Evolutionary conservation across 2,797 vertebrate genomes (phyloP), one percentile per base, ranked within the genome.

Genomic region (Coendou prehensilis): DNA sequence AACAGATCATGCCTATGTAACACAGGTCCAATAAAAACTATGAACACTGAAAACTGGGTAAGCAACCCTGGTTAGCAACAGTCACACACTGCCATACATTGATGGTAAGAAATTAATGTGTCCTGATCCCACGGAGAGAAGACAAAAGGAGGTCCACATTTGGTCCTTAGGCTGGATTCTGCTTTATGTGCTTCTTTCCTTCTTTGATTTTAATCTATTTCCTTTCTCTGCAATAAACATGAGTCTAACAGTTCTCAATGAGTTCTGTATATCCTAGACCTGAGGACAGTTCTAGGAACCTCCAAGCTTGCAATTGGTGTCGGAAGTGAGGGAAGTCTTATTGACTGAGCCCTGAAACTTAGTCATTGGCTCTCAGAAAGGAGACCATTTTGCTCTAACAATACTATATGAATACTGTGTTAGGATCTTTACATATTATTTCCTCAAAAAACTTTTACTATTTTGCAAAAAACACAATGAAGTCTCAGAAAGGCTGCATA

Each of bases 401-500:
- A 63, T 82, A 89, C 2, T 79, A 33, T 30, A 91, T 54, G 30
- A 54, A 71, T 41, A 82, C 0, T 83, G 4, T 23, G 18, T 71
- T 71, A 64, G 37, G 37, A 3, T 91, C 20, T 63, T 59, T 64
- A 84, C 20, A 37, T 64, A 81, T 10, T 69, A 82, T 14, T 79
- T 83, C 15, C 33, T 90, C 26, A 78, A 41, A 61, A 63, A 41
- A 56, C 15, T 9, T 33, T 87, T 33, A 9, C 28, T 11, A 92
- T 45, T 89, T 89, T 56, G 82, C 1, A 52, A 33, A 61, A 85
- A 95, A 76, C 50, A 80, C 3, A 92, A 92, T 76, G 37, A 89
- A 69, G 47, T 71, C 56, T 83, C 69, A 80, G 26, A 80, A 91
- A 88, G 37, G 13, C 84, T 26, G 79, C 9, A 0, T 45, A 81